These are phyloP conservation scores for Tetropium fuscum DNA, from an alignment of 2,888 invertebrate species.

Conservation along the genomic window DNA sequence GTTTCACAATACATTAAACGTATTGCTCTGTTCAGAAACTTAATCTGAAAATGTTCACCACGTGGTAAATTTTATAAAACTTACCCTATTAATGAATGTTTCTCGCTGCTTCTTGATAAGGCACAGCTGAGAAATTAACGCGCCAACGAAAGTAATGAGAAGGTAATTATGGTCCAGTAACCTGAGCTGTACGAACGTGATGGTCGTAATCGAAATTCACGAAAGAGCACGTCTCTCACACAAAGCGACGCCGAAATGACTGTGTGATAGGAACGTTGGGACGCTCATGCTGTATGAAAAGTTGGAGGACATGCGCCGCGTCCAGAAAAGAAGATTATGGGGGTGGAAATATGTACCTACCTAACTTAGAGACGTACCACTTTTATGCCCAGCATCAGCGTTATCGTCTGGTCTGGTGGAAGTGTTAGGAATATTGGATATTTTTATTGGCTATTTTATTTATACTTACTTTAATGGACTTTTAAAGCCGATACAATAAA, in stretches of 20 bases:
- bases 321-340: conserved; percentile 28
- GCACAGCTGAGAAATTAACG: no score
- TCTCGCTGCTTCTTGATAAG: no score
- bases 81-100: no score
- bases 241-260: conserved; percentile 31
- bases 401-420: conserved; percentile 22
- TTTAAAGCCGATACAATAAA: background rate
- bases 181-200: background rate
- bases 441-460: conserved; percentile 8
- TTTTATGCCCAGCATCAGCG: conserved; percentile 25
- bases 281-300: conserved; percentile 28
- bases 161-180: no score
- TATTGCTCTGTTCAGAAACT: no score
- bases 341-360: conserved; percentile 29
- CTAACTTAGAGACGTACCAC: conserved; percentile 30
- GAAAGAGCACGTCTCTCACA: conserved; percentile 27
- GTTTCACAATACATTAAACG: no score
- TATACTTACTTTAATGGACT: conserved; percentile 4
- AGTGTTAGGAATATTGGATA: conserved; percentile 13
- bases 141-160: no score
- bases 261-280: conserved; percentile 32
- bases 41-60: no score
- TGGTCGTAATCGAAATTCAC: conserved; percentile 8
- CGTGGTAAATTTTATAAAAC: no score
- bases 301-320: conserved; percentile 29